Evolutionary conservation across 1,140 invertebrate genomes (phyloP).

Genomic region (Odontomachus brunneus): DNA sequence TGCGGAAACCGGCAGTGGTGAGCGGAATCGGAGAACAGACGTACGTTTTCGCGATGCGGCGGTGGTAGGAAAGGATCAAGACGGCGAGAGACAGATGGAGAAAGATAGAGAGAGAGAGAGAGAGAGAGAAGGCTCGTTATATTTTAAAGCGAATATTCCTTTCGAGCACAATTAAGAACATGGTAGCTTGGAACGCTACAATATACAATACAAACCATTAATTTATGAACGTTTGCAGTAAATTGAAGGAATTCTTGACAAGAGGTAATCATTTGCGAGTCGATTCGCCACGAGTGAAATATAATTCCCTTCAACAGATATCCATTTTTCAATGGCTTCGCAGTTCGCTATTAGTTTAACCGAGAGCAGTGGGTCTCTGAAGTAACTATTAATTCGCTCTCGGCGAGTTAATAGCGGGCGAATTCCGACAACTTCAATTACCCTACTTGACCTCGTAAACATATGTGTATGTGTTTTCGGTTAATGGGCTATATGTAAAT

Average conservation of each 20-base stretch:
- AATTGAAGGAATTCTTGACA: neutral
- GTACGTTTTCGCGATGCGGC: slow-evolving; percentile 10
- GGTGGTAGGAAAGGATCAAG: slow-evolving; percentile 3
- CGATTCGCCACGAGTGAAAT: neutral
- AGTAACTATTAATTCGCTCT: neutral
- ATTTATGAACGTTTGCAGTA: neutral
- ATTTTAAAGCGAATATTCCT: neutral
- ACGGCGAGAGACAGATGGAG: no score
- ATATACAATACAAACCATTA: neutral
- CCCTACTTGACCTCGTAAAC: neutral
- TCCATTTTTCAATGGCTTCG: neutral
- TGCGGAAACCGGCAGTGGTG: slow-evolving; percentile 1
- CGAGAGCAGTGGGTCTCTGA: neutral
- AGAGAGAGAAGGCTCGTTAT: neutral
- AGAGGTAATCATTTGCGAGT: neutral
- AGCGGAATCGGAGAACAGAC: slow-evolving; percentile 34
- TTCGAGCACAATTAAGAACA: neutral
- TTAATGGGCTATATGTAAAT: slow-evolving; percentile 1
- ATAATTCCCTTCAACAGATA: neutral
- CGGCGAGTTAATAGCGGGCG: neutral
- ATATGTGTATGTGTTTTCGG: neutral
- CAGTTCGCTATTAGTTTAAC: neutral
- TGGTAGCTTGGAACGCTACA: neutral
- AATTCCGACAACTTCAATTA: neutral
- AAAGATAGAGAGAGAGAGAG: neutral